Percentiles rank a stretch among this genome's conserved stretches.
Conservation (phyloP, 1,140 invertebrate genomes). For the Ylistrum balloti region DNA sequence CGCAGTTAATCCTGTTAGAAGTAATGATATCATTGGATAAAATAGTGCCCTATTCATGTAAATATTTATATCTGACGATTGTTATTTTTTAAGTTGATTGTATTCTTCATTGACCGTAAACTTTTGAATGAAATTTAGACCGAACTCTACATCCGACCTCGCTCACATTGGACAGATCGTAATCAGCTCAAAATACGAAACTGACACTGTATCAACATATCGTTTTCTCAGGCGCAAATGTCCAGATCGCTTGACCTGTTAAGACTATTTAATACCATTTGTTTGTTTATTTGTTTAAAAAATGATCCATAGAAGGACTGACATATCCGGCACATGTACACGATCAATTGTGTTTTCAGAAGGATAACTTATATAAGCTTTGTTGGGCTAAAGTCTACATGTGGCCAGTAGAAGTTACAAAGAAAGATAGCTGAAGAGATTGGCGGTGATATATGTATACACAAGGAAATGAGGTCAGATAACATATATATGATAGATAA, state of each 20-base stretch:
- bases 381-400: neutral
- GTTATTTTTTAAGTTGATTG: neutral
- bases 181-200: neutral
- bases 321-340: neutral
- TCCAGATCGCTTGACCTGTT: neutral
- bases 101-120: neutral
- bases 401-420: neutral
- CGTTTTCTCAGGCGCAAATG: neutral
- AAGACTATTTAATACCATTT: neutral
- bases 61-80: neutral
- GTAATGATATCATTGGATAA: neutral
- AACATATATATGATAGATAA: no score
- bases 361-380: neutral
- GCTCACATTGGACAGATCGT: neutral
- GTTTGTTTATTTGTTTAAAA: conserved; percentile 2
- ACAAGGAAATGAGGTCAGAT: neutral
- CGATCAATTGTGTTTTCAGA: neutral
- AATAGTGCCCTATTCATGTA: neutral
- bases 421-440: neutral
- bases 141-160: neutral
- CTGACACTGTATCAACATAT: neutral
- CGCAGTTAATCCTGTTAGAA: neutral
- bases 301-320: neutral
- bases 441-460: neutral
- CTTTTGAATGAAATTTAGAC: neutral